Conservation (phyloP, 2,113 vertebrate genomes). For the Philantomba maxwellii region DNA sequence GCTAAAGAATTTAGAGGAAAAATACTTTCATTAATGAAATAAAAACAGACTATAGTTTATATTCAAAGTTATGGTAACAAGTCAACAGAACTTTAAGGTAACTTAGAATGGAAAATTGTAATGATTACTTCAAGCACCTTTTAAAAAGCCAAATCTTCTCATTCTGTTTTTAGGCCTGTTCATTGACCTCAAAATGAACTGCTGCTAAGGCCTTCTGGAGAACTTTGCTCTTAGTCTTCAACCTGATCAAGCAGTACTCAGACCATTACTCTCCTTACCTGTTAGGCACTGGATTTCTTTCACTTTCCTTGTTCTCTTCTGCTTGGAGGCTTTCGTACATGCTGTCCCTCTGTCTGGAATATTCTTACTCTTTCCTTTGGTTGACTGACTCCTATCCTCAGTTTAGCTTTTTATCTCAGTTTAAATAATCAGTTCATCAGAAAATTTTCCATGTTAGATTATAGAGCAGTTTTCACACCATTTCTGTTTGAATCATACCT, state of each 20-base stretch:
- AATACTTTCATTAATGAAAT: background rate
- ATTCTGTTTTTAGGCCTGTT: background rate
- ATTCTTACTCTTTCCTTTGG: background rate
- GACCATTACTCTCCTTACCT: background rate
- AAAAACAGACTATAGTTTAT: background rate
- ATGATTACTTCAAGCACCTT: background rate
- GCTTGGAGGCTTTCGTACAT: background rate
- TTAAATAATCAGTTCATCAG: background rate
- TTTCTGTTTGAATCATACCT: background rate
- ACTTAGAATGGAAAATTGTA: background rate
- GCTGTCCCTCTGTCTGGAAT: background rate
- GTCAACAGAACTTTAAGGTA: background rate
- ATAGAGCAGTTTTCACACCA: background rate
- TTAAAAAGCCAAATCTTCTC: background rate
- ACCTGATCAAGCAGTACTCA: background rate
- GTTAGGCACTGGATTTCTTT: background rate
- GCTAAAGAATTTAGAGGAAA: background rate
- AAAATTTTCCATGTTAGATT: background rate
- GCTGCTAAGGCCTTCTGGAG: background rate
- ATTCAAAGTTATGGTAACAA: background rate
- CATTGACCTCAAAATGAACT: background rate
- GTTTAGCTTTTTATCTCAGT: background rate
- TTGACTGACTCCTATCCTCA: background rate
- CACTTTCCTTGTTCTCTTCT: background rate
- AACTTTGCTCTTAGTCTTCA: background rate